Base-by-base conservation (phyloP, 2,888 invertebrate species). In the Plebejus anna region DNA sequence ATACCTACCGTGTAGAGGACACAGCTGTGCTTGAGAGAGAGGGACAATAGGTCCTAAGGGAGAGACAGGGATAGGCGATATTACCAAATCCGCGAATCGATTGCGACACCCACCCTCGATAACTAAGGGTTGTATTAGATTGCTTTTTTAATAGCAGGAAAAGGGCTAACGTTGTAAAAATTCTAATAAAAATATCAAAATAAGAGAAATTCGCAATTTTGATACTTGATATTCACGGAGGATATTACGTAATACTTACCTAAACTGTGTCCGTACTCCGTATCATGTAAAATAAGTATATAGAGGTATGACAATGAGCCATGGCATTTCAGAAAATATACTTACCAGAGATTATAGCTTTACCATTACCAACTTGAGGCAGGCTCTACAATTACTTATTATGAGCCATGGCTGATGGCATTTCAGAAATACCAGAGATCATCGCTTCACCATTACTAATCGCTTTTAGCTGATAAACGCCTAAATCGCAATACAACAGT, bases 61-160 rank as follows among this genome's bases (percentile, higher is more conserved):
- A 79, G 87, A 75, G 88, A 90, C 81, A 84, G 87, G 81, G 90
- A 85, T 80, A 79, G 80, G 84, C 79, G 79, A 80, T 85, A 85
- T 87, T 88, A 87, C 91, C 87, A 88, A 90, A 90, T 90, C 85
- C 85, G 82, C 80, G 84, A 89, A 92, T 92, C 92, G 92, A 92
- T 93, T 90, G 89, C 82, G 86, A 80, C 84, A 86, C 84, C 84
- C 89, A 88, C 90, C 90, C 91, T 87, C 87, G 86, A 88, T 87
- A 82, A 84, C 86, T 86, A 87, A 82, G 88, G 89, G 89, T 79
- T 88, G 88, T 42, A 75, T 75, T 79, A 76, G 78, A 78, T 79
- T 81, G 79, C 77, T 38, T 77, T 79, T 78, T 80, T 80, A 82
- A 82, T 81, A 82, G 78, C 79, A 81, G 77, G 77, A 75, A 78